Evolutionary conservation across 2,113 vertebrate species (phyloP), one percentile per base, ranked within the genome.

Genomic region (Empidonax traillii): DNA sequence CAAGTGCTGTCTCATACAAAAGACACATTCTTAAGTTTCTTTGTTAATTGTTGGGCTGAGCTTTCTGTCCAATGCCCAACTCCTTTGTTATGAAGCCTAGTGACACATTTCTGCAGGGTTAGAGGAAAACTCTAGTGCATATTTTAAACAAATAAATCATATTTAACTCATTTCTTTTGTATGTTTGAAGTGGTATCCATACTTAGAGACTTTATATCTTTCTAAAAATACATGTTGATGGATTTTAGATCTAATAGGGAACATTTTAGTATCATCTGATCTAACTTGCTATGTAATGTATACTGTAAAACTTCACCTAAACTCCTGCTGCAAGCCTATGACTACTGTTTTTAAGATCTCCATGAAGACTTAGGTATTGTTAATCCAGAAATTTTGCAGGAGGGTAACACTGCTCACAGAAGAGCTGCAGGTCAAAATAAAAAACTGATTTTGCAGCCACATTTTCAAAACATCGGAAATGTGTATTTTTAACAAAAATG

Each of bases 11-110:
- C 24, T 88, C 8, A 5, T 72, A 21, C 10, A 35, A 66, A 76
- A 62, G 28, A 43, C 22, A 25, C 6, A 1, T 61, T 52, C n/a
- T 86, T 81, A 30, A 0, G 0, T 81, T 72, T 75, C 19, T 49
- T 8, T 25, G 8, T 24, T 75, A 27, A 6, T 28, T 39, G 8
- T 28, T 68, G 44, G 24, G 23, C 46, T 84, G 61, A 79, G 59
- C 12, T 73, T 68, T 63, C 31, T 83, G 15, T 90, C 8, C 43
- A 51, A 2, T 46, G 19, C 17, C 24, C 66, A 35, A 43, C 18
- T 62, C 11, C 52, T 90, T 72, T 67, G 9, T 65, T 63, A 6
- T 3, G 59, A 89, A 80, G 33, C 33, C 55, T 43, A 21, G 10
- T 87, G 27, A 7, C 2, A 0, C 47, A 11, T 80, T 69, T 92